A percentile compares a stretch with the other conserved stretches of the same genome.
Conservation (phyloP, 2,113 vertebrate species). For the Lasiurus cinereus region DNA sequence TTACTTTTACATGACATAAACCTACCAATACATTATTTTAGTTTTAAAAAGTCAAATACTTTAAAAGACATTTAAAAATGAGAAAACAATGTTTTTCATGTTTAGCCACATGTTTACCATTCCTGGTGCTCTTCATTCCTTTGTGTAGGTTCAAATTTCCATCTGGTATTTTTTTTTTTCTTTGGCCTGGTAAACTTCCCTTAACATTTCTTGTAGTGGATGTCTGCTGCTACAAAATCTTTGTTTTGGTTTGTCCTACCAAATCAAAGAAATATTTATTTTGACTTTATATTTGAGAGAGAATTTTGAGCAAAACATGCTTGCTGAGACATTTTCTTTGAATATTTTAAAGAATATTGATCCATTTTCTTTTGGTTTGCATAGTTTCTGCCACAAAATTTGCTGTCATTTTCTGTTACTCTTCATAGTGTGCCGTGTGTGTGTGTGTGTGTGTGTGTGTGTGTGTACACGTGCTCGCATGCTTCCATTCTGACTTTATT, state of each 20-base stretch:
- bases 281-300: constrained; percentile 27
- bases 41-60: constrained; percentile 41
- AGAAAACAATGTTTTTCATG: neutral
- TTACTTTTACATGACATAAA: neutral
- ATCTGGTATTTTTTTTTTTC: neutral
- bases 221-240: neutral
- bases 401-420: constrained; percentile 20
- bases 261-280: constrained; percentile 7
- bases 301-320: constrained; percentile 29
- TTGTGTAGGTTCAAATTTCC: neutral
- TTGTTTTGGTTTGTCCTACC: constrained; percentile 4
- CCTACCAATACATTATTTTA: neutral
- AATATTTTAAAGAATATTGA: neutral
- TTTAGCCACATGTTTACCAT: neutral
- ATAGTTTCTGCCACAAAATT: neutral
- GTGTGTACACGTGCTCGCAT: no score
- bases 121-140: neutral
- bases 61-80: constrained; percentile 28
- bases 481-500: neutral
- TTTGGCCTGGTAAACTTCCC: neutral
- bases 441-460: no score
- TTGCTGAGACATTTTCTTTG: neutral
- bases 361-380: neutral
- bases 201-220: neutral
- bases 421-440: neutral